Evolutionary conservation across 2,888 invertebrate genomes (phyloP).

Genomic region (Orchestes rusci): DNA sequence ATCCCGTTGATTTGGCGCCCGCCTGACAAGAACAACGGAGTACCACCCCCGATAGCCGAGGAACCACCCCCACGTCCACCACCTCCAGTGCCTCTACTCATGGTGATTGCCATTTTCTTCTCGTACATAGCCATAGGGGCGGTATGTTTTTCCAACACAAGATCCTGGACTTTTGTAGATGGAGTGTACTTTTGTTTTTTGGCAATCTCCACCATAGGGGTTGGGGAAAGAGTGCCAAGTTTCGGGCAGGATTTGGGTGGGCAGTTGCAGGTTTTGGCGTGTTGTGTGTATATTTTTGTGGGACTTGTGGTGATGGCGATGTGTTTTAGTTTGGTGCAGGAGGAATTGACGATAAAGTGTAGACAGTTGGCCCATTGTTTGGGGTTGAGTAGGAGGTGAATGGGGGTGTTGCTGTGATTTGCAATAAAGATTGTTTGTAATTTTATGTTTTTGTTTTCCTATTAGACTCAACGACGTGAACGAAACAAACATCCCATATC

Average conservation of each 20-base stretch:
- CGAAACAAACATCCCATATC: no score
- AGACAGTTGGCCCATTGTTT: conserved; percentile 53
- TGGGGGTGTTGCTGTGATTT: conserved; percentile 18
- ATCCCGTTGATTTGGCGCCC: conserved; percentile 64
- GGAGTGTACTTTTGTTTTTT: conserved; percentile 82
- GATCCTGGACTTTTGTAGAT: conserved; percentile 68
- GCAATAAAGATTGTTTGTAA: conserved; percentile 1
- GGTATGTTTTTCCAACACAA: conserved; percentile 70
- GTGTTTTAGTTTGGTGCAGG: conserved; percentile 78
- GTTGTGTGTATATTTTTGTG: conserved; percentile 70
- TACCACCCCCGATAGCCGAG: conserved; percentile 35
- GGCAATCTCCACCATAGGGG: conserved; percentile 75
- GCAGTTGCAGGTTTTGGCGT: conserved; percentile 68
- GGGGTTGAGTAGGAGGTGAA: conserved; percentile 14
- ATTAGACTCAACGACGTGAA: no score
- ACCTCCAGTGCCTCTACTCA: conserved; percentile 53
- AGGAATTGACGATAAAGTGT: conserved; percentile 68
- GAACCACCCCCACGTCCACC: conserved; percentile 31
- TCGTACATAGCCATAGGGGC: conserved; percentile 72
- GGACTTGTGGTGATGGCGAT: conserved; percentile 77
- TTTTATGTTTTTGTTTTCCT: background rate
- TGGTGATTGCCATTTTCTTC: conserved; percentile 58
- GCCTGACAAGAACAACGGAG: conserved; percentile 37
- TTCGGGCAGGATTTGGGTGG: conserved; percentile 39
- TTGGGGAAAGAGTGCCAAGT: conserved; percentile 36